Evolutionary conservation across 1,140 invertebrate species (phyloP).

Genomic region (Tetramorium alpestre): DNA sequence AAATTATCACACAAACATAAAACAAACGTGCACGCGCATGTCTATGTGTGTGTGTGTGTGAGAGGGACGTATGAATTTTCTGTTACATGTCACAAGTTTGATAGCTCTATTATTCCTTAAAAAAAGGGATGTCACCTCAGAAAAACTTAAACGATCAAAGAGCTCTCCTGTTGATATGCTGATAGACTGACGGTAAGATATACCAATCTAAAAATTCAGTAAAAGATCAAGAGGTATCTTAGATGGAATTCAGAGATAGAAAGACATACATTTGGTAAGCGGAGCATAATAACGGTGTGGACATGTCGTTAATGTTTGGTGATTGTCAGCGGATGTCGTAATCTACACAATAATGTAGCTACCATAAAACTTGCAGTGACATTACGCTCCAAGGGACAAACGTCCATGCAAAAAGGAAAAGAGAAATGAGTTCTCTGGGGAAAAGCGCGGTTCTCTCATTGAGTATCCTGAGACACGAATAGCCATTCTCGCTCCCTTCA

Average conservation of each 20-base stretch:
- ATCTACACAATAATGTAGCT: background rate
- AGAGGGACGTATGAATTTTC: background rate
- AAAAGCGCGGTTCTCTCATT: constrained; percentile 33
- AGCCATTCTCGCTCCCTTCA: background rate
- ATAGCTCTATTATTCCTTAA: background rate
- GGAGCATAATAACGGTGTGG: background rate
- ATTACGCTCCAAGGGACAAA: background rate
- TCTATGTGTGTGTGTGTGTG: too few species aligned
- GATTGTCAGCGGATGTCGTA: background rate
- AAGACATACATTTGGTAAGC: background rate
- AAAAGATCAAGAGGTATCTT: background rate
- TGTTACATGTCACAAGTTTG: background rate
- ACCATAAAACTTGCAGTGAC: background rate
- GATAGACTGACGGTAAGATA: background rate
- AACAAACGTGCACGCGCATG: background rate
- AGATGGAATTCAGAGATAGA: background rate
- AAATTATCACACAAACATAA: background rate
- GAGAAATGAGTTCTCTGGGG: constrained; percentile 4
- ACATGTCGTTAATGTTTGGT: background rate
- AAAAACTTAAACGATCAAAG: background rate
- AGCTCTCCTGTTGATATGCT: background rate
- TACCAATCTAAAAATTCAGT: background rate
- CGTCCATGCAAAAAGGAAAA: constrained; percentile 25
- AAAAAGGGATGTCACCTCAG: background rate
- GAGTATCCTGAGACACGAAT: constrained; percentile 39